phyloP scores from a whole-genome alignment of 2,113 vertebrate genomes.

The Scopus umbretta region DNA sequence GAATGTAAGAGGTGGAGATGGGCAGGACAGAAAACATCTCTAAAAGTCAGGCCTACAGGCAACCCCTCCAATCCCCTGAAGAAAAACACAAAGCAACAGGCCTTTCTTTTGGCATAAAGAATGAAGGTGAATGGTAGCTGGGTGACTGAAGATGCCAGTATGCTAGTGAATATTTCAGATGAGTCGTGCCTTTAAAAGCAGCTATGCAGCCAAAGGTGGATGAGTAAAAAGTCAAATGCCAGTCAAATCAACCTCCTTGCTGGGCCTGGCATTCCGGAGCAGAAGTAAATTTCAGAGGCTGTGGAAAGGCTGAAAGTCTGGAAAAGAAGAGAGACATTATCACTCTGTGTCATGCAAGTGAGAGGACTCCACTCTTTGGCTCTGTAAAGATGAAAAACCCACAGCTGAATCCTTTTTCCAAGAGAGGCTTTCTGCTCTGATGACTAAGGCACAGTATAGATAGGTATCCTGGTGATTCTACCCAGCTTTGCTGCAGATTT shows the following conservation, averaged over 20 bases:
- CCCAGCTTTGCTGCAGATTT: neutral
- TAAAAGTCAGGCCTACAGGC: neutral
- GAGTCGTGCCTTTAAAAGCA: neutral
- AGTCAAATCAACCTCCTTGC: neutral
- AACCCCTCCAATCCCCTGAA: neutral
- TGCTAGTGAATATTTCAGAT: neutral
- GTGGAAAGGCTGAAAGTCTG: neutral
- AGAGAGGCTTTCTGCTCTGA: neutral
- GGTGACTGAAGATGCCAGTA: neutral
- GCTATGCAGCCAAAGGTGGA: neutral
- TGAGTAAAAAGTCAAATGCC: neutral
- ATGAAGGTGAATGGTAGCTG: neutral
- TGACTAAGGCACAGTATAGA: too few species aligned
- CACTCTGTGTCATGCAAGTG: neutral
- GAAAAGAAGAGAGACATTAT: neutral
- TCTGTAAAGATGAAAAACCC: neutral
- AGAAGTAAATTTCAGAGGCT: neutral
- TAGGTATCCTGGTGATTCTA: neutral
- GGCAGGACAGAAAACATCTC: neutral
- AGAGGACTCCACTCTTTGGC: neutral
- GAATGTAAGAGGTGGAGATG: neutral
- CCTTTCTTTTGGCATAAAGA: neutral
- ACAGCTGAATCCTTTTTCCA: neutral
- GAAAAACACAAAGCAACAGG: neutral
- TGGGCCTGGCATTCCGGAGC: neutral